phyloP scores from a whole-genome alignment of 2,113 vertebrate genomes.

The Damaliscus lunatus region DNA sequence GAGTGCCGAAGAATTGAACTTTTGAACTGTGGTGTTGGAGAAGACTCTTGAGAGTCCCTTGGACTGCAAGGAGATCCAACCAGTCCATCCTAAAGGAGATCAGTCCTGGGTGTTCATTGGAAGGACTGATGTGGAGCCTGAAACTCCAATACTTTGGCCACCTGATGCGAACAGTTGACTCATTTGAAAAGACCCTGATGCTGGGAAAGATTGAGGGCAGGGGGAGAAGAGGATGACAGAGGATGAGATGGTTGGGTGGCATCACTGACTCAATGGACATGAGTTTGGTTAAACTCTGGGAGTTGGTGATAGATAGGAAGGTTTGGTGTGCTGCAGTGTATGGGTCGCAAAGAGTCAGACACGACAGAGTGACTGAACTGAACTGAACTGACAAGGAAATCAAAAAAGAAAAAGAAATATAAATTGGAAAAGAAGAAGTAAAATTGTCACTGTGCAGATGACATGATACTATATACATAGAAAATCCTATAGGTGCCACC shows the following conservation, averaged over 20 bases:
- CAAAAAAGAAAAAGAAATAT: not conserved
- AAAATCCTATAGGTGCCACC: not conserved
- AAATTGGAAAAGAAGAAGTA: not conserved
- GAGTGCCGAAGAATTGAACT: accelerated
- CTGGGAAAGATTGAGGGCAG: no score
- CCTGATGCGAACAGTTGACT: no score
- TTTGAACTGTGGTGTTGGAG: not conserved
- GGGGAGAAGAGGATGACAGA: not conserved
- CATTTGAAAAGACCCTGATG: no score
- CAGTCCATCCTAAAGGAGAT: no score
- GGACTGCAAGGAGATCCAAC: no score
- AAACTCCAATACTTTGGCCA: no score
- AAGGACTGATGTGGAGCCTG: no score
- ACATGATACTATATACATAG: not conserved
- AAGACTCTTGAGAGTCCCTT: no score
- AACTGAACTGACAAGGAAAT: not conserved
- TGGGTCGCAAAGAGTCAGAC: not conserved
- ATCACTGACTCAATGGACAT: not conserved
- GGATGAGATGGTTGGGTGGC: not conserved
- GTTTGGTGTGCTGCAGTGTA: not conserved
- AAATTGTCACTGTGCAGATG: not conserved
- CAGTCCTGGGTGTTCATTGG: no score
- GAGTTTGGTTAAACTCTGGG: not conserved
- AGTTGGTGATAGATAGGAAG: not conserved
- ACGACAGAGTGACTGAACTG: accelerated